Percentiles rank a stretch among this genome's conserved stretches.
Evolutionary conservation across 1,140 invertebrate species (phyloP).

Genomic region (Caenorhabditis inopinata): DNA sequence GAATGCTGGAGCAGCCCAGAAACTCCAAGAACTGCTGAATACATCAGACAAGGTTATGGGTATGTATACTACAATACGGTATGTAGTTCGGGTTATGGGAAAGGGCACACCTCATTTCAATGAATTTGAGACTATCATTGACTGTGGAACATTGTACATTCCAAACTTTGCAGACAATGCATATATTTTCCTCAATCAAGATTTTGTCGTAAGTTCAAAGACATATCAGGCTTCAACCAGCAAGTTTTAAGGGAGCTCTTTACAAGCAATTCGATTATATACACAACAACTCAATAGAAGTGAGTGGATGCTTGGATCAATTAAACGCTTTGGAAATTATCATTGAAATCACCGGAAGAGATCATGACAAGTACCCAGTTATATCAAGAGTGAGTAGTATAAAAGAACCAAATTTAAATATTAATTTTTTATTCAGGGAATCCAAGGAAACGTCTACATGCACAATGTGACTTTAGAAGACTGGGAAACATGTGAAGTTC

Average conservation of each 20-base stretch:
- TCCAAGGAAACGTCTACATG: slow-evolving; percentile 2
- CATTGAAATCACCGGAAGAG: neutral
- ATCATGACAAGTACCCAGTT: neutral
- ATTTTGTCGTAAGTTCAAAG: slow-evolving; percentile 7
- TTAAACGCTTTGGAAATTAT: slow-evolving; percentile 8
- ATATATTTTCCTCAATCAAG: neutral
- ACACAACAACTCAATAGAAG: slow-evolving; percentile 1
- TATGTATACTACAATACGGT: slow-evolving; percentile 1
- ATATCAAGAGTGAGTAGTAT: neutral
- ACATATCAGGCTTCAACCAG: too few relatives aligned
- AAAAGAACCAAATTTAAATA: neutral
- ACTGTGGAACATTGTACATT: neutral
- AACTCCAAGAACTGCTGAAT: neutral
- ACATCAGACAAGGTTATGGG: neutral
- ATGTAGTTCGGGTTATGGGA: too few relatives aligned
- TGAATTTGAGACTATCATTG: neutral
- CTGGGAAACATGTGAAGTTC: slow-evolving; percentile 14
- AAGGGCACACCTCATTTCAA: too few relatives aligned
- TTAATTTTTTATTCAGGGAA: neutral
- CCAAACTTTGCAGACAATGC: neutral
- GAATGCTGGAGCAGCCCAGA: neutral
- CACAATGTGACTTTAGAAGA: neutral
- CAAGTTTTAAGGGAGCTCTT: neutral
- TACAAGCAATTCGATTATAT: slow-evolving; percentile 18
- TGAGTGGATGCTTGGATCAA: slow-evolving; percentile 5